A percentile compares a stretch with the other conserved stretches of the same genome.
Evolutionary conservation across 1,140 invertebrate genomes (phyloP).

Genomic region (Pinna nobilis): DNA sequence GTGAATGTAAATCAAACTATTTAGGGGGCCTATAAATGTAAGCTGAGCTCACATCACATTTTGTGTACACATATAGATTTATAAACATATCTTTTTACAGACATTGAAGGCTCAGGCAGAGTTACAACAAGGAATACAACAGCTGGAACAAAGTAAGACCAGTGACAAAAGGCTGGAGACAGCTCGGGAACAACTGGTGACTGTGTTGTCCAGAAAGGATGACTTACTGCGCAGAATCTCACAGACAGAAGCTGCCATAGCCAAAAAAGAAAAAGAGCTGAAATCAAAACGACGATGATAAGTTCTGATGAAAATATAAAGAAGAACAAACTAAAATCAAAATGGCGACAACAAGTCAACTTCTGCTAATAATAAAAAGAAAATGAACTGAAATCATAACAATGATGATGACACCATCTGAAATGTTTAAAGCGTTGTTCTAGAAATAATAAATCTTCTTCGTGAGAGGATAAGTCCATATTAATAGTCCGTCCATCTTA

Average conservation of each 20-base stretch:
- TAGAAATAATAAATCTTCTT: no score
- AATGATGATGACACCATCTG: no score
- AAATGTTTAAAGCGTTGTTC: no score
- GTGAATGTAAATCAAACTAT: no score
- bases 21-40: no score
- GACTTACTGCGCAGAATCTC: conserved; percentile 58
- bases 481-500: no score
- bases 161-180: conserved; percentile 30
- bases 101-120: conserved; percentile 54
- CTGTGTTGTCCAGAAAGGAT: conserved; percentile 48
- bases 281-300: conserved; percentile 49
- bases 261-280: conserved; percentile 62
- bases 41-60: no score
- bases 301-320: background rate
- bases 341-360: no score
- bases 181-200: conserved; percentile 51
- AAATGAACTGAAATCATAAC: no score
- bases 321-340: no score
- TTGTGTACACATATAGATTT: background rate
- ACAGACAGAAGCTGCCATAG: conserved; percentile 55
- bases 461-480: no score
- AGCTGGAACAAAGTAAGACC: conserved; percentile 31
- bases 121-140: conserved; percentile 54
- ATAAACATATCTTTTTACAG: conserved; percentile 25
- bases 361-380: no score